Evolutionary conservation across 2,888 invertebrate species (phyloP), one percentile per base, ranked within the genome.

Genomic region (Dione juno): DNA sequence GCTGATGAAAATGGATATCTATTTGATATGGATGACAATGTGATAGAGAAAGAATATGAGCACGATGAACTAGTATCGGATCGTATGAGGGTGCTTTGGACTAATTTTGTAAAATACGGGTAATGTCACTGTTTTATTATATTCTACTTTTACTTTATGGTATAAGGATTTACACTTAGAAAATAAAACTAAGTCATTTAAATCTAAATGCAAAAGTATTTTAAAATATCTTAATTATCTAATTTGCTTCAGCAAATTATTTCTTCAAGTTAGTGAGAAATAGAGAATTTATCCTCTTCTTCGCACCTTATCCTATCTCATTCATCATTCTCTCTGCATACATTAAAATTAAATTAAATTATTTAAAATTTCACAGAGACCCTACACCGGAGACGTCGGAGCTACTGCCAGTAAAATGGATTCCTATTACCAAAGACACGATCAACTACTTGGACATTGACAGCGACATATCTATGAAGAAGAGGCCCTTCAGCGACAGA

Each of bases 101-200:
- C 90, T 0, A 90, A 90, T 70, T 90, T 89, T 66, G 88, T 79
- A 0, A 90, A 89, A 78, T 83, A 80, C 63, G 79, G 86, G 90
- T 90, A 79, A 59, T 3, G 1, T 57, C n/a, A 0, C 11, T 10
- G n/a, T 57, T 11, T 16, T 1, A 35, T 35, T 35, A 28, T 0
- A 14, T 7, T 48, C 48, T 16, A 28, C 28, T 28, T 28, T 5
- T 28, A 28, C 28, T 28, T 28, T 28, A 28, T 28, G 28, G 28
- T 28, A 2, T 28, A 28, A n/a, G n/a, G n/a, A n/a, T n/a, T n/a
- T n/a, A n/a, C n/a, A n/a, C n/a, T n/a, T n/a, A n/a, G n/a, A n/a
- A n/a, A n/a, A n/a, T n/a, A n/a, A n/a, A n/a, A n/a, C n/a, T n/a
- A n/a, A n/a, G n/a, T n/a, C n/a, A n/a, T n/a, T n/a, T n/a, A n/a